Conservation (phyloP, 2,888 invertebrate genomes). For the Gandaritis pyraliata region DNA sequence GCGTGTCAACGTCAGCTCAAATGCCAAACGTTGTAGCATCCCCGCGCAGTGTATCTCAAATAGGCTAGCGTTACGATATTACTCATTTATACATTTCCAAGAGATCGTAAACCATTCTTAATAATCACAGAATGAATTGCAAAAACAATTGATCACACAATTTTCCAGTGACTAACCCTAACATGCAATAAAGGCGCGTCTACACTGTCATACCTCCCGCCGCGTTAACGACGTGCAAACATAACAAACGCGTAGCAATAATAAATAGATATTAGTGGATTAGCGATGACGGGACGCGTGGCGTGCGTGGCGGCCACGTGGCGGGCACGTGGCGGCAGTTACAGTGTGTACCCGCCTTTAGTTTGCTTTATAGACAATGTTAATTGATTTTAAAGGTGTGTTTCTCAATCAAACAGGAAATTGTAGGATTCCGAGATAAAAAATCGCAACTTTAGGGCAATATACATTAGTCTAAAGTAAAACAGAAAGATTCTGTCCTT, state of each 20-base stretch:
- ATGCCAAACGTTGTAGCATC: too few relatives aligned
- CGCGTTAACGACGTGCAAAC: constrained; percentile 61
- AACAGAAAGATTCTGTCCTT: too few relatives aligned
- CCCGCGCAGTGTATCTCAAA: too few relatives aligned
- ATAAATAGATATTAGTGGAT: constrained; percentile 74
- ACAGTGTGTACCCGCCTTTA: constrained; percentile 21
- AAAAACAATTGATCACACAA: constrained; percentile 13
- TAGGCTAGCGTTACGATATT: neutral
- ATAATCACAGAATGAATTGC: constrained; percentile 7
- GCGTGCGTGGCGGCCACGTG: constrained; percentile 36
- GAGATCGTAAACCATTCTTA: too few relatives aligned
- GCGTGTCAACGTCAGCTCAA: too few relatives aligned
- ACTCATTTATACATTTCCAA: neutral
- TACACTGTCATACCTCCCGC: constrained; percentile 52
- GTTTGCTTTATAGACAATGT: constrained; percentile 24
- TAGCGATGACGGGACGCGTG: constrained; percentile 53
- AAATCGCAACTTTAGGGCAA: too few relatives aligned
- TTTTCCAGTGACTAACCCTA: constrained; percentile 33
- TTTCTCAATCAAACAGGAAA: neutral
- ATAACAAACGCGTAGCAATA: constrained; percentile 57
- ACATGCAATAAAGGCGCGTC: constrained; percentile 56
- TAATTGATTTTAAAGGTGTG: constrained; percentile 28
- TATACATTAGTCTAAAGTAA: too few relatives aligned
- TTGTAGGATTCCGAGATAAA: neutral
- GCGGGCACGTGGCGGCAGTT: constrained; percentile 12